Conservation (phyloP, 2,113 vertebrate genomes). For the Gopherus evgoodei region DNA sequence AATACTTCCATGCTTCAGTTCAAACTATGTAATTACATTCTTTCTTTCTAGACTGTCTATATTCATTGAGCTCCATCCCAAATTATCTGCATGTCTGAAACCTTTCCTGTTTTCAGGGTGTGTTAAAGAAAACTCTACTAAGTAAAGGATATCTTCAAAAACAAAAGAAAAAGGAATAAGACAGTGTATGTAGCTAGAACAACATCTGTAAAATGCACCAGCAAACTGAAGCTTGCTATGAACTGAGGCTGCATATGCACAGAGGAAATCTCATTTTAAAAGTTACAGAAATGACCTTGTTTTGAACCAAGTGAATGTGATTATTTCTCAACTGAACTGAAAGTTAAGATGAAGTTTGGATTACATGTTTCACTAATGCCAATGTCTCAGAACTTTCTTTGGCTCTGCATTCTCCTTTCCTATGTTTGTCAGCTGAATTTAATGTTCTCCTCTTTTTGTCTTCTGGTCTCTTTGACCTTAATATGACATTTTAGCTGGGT, state of each 20-base stretch:
- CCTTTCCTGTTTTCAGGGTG: constrained; percentile 25
- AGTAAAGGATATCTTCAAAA: constrained; percentile 40
- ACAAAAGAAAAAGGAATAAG: constrained; percentile 25
- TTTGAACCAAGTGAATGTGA: constrained; percentile 73
- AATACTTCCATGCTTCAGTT: neutral
- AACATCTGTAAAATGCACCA: constrained; percentile 54
- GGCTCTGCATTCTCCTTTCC: constrained; percentile 62
- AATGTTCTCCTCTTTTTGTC: constrained; percentile 76
- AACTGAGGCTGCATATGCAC: constrained; percentile 33
- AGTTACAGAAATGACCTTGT: constrained; percentile 67
- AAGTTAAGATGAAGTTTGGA: constrained; percentile 71
- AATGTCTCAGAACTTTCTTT: constrained; percentile 72
- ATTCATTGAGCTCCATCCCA: neutral
- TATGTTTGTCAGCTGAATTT: constrained; percentile 78
- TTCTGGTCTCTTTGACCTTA: constrained; percentile 83
- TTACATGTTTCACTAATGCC: constrained; percentile 71
- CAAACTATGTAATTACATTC: neutral
- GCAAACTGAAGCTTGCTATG: constrained; percentile 46
- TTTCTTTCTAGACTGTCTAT: neutral
- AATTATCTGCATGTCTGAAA: neutral
- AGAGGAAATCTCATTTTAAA: constrained; percentile 62
- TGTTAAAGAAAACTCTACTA: constrained; percentile 31
- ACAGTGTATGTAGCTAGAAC: neutral
- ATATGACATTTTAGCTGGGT: constrained; percentile 82
- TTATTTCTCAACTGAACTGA: constrained; percentile 66